Evolutionary conservation across 1,140 invertebrate species (phyloP).

Genomic region (Temnothorax nylanderi): DNA sequence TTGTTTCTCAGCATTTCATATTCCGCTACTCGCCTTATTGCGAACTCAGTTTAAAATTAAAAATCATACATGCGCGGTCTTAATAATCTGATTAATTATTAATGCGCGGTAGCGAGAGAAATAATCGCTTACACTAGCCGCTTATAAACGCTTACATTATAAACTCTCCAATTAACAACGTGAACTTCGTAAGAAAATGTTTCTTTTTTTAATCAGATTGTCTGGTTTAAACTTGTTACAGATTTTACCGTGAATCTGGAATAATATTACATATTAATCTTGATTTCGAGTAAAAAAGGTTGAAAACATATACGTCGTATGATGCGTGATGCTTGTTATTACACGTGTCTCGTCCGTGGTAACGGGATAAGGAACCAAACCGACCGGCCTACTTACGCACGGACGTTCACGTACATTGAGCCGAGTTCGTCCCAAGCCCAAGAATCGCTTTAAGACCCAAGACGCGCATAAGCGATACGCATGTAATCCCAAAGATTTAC

Average conservation of each 20-base stretch:
- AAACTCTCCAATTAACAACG: constrained; percentile 3
- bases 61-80: neutral
- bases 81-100: constrained; percentile 25
- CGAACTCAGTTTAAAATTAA: neutral
- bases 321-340: constrained; percentile 76
- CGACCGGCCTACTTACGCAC: constrained; percentile 78
- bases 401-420: constrained; percentile 69
- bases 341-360: constrained; percentile 77
- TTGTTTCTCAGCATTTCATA: neutral
- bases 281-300: neutral
- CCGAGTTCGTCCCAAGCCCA: constrained; percentile 59
- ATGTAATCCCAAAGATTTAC: constrained; percentile 34
- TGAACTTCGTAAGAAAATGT: neutral
- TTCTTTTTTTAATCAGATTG: neutral
- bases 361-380: constrained; percentile 78
- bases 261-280: neutral
- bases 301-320: constrained; percentile 55
- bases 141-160: neutral
- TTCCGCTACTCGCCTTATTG: neutral
- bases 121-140: neutral
- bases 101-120: neutral
- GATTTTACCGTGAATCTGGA: neutral
- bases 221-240: neutral
- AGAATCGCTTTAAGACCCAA: constrained; percentile 65
- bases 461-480: constrained; percentile 42